Base-by-base conservation (phyloP, 2,888 invertebrate species). In the Hypena proboscidalis region DNA sequence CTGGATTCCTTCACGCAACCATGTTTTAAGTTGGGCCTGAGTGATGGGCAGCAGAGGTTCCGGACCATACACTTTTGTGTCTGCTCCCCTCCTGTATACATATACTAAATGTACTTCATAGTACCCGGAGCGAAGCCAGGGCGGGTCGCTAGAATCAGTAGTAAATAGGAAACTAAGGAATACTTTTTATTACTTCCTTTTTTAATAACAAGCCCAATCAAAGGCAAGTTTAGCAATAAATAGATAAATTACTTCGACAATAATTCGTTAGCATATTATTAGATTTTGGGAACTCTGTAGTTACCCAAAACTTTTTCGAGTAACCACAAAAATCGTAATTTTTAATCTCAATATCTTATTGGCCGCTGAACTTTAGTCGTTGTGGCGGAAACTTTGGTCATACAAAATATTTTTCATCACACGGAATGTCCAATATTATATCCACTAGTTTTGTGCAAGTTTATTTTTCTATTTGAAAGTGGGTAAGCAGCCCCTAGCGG, bases 381-480 rank as follows among this genome's bases (percentile, higher is more conserved):
- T 26, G 30, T 25, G 30, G 31, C 11, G 20, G 35, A 42, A 36
- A 42, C 35, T 35, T 31, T 6, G 25, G 25, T 36, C 20, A 50
- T 45, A 40, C 30, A 47, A 35, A 36, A 50, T 50, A 50, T 48
- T 41, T 46, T 50, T 37, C 27, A 45, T 54, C 46, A 43, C 27
- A 45, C 56, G 40, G 35, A 55, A 63, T 41, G 38, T 34, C 38
- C 33, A 41, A 29, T 48, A 32, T 35, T 23, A 45, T 30, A 26
- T 31, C 20, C 38, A 33, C 20, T 20, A 20, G 39, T 33, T 45
- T 31, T 43, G 25, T 43, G 35, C 26, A 31, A 44, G 38, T 42
- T 42, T 39, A 20, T 31, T 34, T 36, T 3, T 27, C 22, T 27
- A 34, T 39, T 32, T 15, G 22, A 22, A 5, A 36, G 32, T 23